Evolutionary conservation across 1,140 invertebrate species (phyloP), one percentile per base, ranked within the genome.

Genomic region (Drosophila nannoptera): DNA sequence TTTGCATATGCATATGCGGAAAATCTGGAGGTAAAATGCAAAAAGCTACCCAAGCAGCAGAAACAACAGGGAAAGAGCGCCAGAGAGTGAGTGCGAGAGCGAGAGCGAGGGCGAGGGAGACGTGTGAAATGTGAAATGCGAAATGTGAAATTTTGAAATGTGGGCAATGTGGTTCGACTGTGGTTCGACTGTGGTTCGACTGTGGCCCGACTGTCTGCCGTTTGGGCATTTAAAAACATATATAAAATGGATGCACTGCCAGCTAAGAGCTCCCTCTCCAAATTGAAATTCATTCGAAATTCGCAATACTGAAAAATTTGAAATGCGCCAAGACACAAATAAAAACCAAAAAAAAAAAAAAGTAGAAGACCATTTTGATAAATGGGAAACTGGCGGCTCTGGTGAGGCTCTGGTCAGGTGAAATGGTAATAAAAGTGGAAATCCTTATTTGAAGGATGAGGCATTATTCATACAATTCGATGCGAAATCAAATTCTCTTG

Each of bases 1-100:
- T 86, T 84, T 84, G 81, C 81, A 83, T 83, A 84, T 84, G 73
- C 78, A 84, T 78, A 43, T 43, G 67, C 50, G 70, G 63, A 69
- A 67, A 65, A 73, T 59, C 73, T 68, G 69, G 40, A 77, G 76
- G 69, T 86, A 80, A 84, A 78, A 80, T 84, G 71, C 72, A 77
- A 83, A 83, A 73, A 69, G 67, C 74, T 64, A 71, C 63, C 33
- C 52, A 50, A 71, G 55, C 62, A 61, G 61, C 74, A 69, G 48
- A 40, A 63, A 48, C 7, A 69, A 40, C 22, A 50, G 22, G 22
- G 22, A 22, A 22, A 22, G 22, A 22, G 22, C 22, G 22, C 22
- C 3, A 22, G 22, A 22, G 22, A n/a, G n/a, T n/a, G n/a, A n/a
- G n/a, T n/a, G n/a, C n/a, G n/a, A n/a, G n/a, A n/a, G n/a, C n/a